A percentile compares a stretch with the other conserved stretches of the same genome.
These are phyloP conservation scores for Alosa sapidissima DNA, from an alignment of 2,797 vertebrate species.

Conservation along the genomic window DNA sequence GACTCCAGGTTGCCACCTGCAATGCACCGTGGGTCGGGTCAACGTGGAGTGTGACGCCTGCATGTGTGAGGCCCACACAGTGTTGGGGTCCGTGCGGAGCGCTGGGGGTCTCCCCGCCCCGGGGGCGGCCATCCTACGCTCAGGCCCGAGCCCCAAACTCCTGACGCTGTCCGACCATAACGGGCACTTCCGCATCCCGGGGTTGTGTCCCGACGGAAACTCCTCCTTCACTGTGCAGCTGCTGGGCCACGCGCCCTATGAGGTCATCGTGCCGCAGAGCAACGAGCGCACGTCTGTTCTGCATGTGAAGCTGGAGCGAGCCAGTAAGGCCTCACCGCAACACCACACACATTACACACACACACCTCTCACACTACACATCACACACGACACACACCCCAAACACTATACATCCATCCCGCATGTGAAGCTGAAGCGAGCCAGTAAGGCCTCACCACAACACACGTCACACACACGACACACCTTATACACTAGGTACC, in stretches of 20 bases:
- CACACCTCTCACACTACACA: no score
- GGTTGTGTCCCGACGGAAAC: constrained; percentile 89
- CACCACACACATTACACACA: background rate
- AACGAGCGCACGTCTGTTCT: constrained; percentile 77
- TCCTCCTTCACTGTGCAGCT: constrained; percentile 81
- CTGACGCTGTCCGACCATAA: constrained; percentile 82
- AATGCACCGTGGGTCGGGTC: constrained; percentile 82
- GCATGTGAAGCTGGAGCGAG: constrained; percentile 80
- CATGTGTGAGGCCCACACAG: constrained; percentile 83
- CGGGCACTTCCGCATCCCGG: constrained; percentile 86
- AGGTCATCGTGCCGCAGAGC: constrained; percentile 70
- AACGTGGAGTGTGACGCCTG: constrained; percentile 88
- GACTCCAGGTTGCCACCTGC: constrained; percentile 79
- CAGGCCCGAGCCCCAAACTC: constrained; percentile 72
- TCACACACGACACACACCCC: no score
- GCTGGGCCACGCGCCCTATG: constrained; percentile 75
- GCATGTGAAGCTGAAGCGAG: constrained; percentile 80
- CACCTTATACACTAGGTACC: no score
- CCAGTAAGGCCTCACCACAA: constrained; percentile 73
- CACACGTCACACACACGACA: background rate
- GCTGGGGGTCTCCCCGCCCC: constrained; percentile 81
- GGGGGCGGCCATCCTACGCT: constrained; percentile 72
- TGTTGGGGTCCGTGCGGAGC: constrained; percentile 75
- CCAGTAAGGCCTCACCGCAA: constrained; percentile 73
- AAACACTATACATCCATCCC: constrained; percentile 59